These are phyloP conservation scores for Huso huso DNA, from an alignment of 2,797 vertebrate species.

Conservation along the genomic window DNA sequence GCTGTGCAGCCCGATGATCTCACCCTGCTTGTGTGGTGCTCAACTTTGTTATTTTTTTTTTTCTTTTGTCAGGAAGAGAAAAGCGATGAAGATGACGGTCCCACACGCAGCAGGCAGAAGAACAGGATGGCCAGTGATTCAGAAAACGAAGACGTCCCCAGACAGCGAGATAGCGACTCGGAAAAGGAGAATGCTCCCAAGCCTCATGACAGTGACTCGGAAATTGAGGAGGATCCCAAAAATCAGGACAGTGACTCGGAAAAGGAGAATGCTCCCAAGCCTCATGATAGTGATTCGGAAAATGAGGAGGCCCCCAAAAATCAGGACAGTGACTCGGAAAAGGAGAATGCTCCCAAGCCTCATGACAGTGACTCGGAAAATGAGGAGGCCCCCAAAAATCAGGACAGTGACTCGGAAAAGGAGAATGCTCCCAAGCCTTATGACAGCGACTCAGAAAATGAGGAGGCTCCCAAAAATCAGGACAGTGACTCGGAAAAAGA, in stretches of 20 bases:
- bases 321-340: slow-evolving; percentile 58
- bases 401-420: slow-evolving; percentile 65
- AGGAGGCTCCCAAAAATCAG: slow-evolving; percentile 38
- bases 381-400: slow-evolving; percentile 35
- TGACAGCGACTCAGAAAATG: slow-evolving; percentile 56
- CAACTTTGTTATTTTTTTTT: slow-evolving; percentile 15
- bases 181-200: slow-evolving; percentile 53
- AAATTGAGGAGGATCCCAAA: slow-evolving; percentile 43
- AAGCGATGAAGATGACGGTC: slow-evolving; percentile 61
- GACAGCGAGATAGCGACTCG: slow-evolving; percentile 56
- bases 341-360: slow-evolving; percentile 49
- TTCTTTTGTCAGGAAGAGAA: slow-evolving; percentile 68
- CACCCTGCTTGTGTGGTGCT: not conserved
- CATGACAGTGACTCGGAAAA: slow-evolving; percentile 63
- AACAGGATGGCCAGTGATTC: slow-evolving; percentile 43
- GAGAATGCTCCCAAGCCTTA: slow-evolving; percentile 41
- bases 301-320: slow-evolving; percentile 47
- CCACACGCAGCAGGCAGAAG: slow-evolving; percentile 22
- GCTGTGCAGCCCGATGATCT: not conserved
- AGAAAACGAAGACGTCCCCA: slow-evolving; percentile 45
- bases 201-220: slow-evolving; percentile 51
- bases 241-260: slow-evolving; percentile 57
- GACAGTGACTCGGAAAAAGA: slow-evolving; percentile 64
- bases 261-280: slow-evolving; percentile 52
- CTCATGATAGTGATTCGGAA: slow-evolving; percentile 59